A percentile compares a stretch with the other conserved stretches of the same genome.
phyloP scores from a whole-genome alignment of 2,888 invertebrate species.

The Drosophila subquinaria region DNA sequence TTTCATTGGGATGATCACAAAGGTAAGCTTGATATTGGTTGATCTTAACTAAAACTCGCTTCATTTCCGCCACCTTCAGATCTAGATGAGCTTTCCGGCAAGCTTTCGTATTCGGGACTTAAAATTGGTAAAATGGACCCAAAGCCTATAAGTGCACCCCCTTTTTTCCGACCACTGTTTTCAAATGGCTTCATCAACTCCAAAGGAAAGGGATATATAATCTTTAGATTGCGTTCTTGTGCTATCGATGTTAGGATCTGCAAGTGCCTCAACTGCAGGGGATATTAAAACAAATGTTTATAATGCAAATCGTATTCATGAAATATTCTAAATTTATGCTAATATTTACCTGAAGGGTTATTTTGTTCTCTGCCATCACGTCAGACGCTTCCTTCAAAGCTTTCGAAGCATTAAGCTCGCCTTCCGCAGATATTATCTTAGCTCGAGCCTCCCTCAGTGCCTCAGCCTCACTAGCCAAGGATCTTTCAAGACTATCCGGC shows the following conservation, averaged over 20 bases:
- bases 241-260: conserved; percentile 75
- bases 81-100: not conserved
- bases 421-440: conserved; percentile 80
- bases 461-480: conserved; percentile 81
- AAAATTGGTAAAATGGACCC: conserved; percentile 3
- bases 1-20: no score
- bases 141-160: not conserved
- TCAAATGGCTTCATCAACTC: conserved; percentile 63
- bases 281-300: not conserved
- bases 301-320: not conserved
- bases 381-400: conserved; percentile 79
- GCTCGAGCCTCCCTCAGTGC: conserved; percentile 79
- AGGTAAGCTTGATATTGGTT: not conserved
- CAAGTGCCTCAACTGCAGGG: conserved; percentile 69
- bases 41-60: not conserved
- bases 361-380: conserved; percentile 74
- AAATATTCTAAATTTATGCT: not conserved
- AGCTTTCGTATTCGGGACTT: not conserved
- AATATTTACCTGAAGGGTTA: conserved; percentile 71
- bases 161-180: not conserved
- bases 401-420: conserved; percentile 72
- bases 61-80: not conserved
- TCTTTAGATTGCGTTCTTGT: conserved; percentile 63
- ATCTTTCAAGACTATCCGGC: conserved; percentile 67
- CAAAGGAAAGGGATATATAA: conserved; percentile 77